A percentile compares a stretch with the other conserved stretches of the same genome.
Evolutionary conservation across 2,797 vertebrate species (phyloP).

Genomic region (Muscicapa striata): DNA sequence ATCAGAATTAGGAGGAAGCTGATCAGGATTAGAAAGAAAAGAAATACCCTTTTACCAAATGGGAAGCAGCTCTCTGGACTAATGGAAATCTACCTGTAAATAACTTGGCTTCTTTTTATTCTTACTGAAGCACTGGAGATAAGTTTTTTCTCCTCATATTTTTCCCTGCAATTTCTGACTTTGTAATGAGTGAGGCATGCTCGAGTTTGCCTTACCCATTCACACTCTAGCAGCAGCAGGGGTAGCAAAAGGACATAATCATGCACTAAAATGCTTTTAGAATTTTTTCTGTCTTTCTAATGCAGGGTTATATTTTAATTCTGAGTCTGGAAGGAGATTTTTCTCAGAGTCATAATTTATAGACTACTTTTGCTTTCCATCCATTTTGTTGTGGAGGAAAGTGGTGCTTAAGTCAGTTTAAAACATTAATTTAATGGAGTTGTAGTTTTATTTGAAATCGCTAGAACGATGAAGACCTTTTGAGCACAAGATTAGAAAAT

Average conservation of each 20-base stretch:
- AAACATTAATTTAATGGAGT: neutral
- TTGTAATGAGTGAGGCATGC: neutral
- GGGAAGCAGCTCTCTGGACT: neutral
- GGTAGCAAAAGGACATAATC: neutral
- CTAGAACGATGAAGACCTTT: accelerated
- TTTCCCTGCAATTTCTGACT: neutral
- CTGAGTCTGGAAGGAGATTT: neutral
- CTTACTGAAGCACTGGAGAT: neutral
- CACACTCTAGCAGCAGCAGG: neutral
- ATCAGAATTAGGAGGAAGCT: too few species aligned
- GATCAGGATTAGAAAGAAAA: neutral
- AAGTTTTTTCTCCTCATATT: neutral
- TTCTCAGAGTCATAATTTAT: neutral
- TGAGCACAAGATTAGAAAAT: neutral
- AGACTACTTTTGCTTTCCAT: neutral
- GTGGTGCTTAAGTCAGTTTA: neutral
- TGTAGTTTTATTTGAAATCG: neutral
- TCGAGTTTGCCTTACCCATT: neutral
- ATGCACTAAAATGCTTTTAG: neutral
- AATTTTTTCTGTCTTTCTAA: neutral
- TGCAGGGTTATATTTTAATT: neutral
- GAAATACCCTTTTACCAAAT: neutral
- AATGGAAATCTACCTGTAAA: neutral
- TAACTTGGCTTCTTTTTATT: neutral
- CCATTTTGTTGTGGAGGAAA: neutral